phyloP scores from a whole-genome alignment of 2,797 vertebrate genomes.

The Propithecus deckenii region DNA sequence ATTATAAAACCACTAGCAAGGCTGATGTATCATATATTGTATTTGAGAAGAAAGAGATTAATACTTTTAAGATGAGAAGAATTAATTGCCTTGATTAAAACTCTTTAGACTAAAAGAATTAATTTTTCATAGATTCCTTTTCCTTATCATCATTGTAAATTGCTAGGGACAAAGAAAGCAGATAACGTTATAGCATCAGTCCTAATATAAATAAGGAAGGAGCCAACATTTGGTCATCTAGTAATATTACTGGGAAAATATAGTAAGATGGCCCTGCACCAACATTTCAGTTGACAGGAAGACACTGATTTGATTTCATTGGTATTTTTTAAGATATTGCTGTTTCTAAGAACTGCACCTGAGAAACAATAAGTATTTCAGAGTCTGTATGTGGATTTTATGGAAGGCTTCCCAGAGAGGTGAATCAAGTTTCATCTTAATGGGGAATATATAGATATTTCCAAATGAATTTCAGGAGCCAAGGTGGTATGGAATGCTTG shows the following conservation, averaged over 20 bases:
- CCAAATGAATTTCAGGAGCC: neutral
- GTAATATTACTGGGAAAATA: neutral
- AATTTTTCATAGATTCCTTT: neutral
- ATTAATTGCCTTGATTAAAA: conserved; percentile 1
- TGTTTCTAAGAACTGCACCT: conserved; percentile 1
- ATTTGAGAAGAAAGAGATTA: conserved; percentile 26
- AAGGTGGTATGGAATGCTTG: neutral
- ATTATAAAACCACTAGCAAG: neutral
- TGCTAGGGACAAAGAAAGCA: neutral
- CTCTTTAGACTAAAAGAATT: conserved; percentile 15
- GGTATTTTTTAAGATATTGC: neutral
- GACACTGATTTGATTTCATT: neutral
- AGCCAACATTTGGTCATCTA: neutral
- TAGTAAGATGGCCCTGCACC: neutral
- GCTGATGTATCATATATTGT: neutral
- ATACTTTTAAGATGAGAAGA: conserved; percentile 1
- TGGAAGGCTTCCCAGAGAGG: neutral
- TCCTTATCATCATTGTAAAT: neutral
- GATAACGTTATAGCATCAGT: neutral
- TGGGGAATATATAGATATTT: conserved; percentile 12
- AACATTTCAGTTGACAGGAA: neutral
- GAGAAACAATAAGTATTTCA: neutral
- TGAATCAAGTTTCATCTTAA: neutral
- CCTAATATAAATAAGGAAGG: neutral
- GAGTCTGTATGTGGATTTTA: neutral